These are phyloP conservation scores for Hirtodrosophila duncani DNA, from an alignment of 2,888 invertebrate species.

Conservation along the genomic window DNA sequence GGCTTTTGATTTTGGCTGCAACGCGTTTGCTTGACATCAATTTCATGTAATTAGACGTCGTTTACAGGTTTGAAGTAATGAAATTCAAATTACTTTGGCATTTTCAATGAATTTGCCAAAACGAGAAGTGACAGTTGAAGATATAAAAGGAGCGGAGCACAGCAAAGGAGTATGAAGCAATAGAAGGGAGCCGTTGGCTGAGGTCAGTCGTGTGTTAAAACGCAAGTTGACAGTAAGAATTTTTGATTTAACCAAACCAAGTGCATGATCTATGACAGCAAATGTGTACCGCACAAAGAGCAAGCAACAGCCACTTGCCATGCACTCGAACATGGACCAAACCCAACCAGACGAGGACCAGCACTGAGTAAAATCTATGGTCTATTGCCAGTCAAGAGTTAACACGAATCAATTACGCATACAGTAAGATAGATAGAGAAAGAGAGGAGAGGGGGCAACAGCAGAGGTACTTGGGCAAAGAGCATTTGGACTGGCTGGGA, in stretches of 20 bases:
- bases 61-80: conserved; percentile 47
- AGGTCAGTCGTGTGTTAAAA: conserved; percentile 56
- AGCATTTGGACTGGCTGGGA: conserved; percentile 8
- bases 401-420: conserved; percentile 67
- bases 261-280: conserved; percentile 69
- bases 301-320: conserved; percentile 17
- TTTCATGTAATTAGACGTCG: conserved; percentile 58
- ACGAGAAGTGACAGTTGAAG: too few relatives aligned
- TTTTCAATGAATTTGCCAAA: background rate
- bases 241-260: conserved; percentile 71
- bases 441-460: conserved; percentile 12
- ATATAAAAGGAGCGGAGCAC: conserved; percentile 27
- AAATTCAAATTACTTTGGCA: conserved; percentile 50
- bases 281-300: conserved; percentile 61
- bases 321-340: conserved; percentile 6
- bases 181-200: conserved; percentile 40
- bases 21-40: conserved; percentile 32
- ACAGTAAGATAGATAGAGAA: conserved; percentile 11
- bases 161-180: background rate
- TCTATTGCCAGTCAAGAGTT: conserved; percentile 70
- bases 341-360: conserved; percentile 22
- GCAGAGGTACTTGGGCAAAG: conserved; percentile 10
- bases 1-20: too few relatives aligned
- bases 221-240: conserved; percentile 61
- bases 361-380: conserved; percentile 20